Evolutionary conservation across 2,113 vertebrate genomes (phyloP), one percentile per base, ranked within the genome.

Genomic region (Rana temporaria): DNA sequence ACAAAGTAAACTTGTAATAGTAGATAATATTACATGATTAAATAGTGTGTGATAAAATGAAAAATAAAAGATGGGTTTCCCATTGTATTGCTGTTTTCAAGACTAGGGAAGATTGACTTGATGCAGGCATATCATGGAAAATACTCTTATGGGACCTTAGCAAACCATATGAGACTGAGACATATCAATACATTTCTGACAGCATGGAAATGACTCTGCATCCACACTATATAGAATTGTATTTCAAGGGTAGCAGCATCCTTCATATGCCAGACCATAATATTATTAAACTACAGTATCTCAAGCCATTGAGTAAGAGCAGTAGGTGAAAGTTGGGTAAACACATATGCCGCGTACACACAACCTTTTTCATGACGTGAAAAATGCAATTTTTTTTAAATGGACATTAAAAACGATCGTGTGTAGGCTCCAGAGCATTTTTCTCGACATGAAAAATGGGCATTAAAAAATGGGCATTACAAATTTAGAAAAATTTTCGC

Each of bases 1-100:
- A 66, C 80, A 75, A 75, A 74, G 80, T 75, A 82, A 82, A 82
- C 70, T 82, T 57, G 70, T 75, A 74, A 73, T 55, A 64, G 22
- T 72, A 73, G 62, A 82, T 75, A 57, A 82, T 82, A 75, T 74
- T 67, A 74, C 70, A 38, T 67, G 70, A 82, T 66, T 74, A 82
- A 82, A 74, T 75, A 56, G 70, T n/a, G 38, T 57, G 52, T 42
- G 68, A 72, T 81, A 67, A 66, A 82, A 65, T 56, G 70, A 38
- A 57, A 55, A 55, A 38, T 57, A 82, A 32, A 75, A 78, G 59
- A 79, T 79, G 53, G 55, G 53, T 42, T 65, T 53, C 38, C 22
- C 38, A 65, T 34, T 20, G n/a, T 67, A 20, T 65, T n/a, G 38
- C 15, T 32, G 42, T 66, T 67, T 80, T 71, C 20, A 70, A 70